A percentile compares a stretch with the other conserved stretches of the same genome.
phyloP scores from a whole-genome alignment of 1,140 invertebrate species.

The Leguminivora glycinivorella region DNA sequence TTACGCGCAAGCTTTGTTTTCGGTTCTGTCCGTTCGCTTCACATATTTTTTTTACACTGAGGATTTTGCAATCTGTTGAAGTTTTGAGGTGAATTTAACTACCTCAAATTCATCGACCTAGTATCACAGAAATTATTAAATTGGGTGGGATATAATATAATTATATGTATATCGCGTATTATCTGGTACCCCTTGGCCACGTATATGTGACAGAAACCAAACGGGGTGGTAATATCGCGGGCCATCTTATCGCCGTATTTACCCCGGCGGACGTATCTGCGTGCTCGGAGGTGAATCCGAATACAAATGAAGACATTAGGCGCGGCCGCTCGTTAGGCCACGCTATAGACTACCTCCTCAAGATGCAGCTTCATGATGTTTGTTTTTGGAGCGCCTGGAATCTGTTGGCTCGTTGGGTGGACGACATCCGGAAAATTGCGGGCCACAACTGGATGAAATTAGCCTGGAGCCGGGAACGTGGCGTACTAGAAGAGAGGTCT shows the following conservation, averaged over 20 bases:
- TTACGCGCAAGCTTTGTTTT: background rate
- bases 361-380: background rate
- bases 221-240: background rate
- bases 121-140: background rate
- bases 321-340: constrained; percentile 41
- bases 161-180: background rate
- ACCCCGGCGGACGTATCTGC: constrained; percentile 43
- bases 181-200: constrained; percentile 6
- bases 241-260: constrained; percentile 9
- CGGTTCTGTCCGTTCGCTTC: background rate
- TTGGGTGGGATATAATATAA: background rate
- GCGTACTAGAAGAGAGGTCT: no score
- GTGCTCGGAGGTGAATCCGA: constrained; percentile 59
- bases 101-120: background rate
- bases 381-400: no score
- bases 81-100: no score
- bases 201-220: constrained; percentile 39
- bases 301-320: constrained; percentile 72
- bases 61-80: no score
- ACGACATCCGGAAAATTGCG: no score
- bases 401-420: no score
- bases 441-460: no score
- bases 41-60: background rate
- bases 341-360: background rate
- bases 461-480: no score